These are phyloP conservation scores for Diceros bicornis DNA, from an alignment of 2,797 vertebrate species.

Conservation along the genomic window DNA sequence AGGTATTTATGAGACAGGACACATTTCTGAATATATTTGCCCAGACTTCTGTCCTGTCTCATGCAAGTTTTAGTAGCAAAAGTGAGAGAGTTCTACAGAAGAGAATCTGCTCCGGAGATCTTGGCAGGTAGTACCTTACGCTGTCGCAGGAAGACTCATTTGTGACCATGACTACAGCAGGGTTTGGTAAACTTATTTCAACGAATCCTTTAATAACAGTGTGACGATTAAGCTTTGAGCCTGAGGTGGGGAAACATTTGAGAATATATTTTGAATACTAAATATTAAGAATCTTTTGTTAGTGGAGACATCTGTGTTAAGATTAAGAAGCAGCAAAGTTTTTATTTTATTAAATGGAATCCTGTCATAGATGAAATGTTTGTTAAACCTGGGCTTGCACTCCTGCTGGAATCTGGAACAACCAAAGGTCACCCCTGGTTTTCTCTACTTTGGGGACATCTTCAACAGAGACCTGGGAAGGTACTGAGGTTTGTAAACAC, in stretches of 20 bases:
- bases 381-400: not conserved
- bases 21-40: not conserved
- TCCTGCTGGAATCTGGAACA: not conserved
- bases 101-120: not conserved
- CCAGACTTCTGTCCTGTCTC: not conserved
- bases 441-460: not conserved
- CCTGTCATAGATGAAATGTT: not conserved
- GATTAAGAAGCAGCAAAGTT: not conserved
- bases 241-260: not conserved
- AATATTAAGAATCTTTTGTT: not conserved
- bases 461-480: not conserved
- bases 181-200: not conserved
- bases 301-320: not conserved
- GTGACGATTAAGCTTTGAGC: not conserved
- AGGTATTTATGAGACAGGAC: not conserved
- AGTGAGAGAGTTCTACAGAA: not conserved
- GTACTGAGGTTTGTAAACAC: slow-evolving; percentile 3
- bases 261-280: not conserved
- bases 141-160: not conserved
- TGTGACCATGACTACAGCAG: not conserved
- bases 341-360: not conserved
- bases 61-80: not conserved
- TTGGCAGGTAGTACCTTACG: too few relatives aligned
- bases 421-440: not conserved
- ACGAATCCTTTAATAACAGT: not conserved